These are phyloP conservation scores for Lepidostoma basale DNA, from an alignment of 1,140 invertebrate species.

Conservation along the genomic window DNA sequence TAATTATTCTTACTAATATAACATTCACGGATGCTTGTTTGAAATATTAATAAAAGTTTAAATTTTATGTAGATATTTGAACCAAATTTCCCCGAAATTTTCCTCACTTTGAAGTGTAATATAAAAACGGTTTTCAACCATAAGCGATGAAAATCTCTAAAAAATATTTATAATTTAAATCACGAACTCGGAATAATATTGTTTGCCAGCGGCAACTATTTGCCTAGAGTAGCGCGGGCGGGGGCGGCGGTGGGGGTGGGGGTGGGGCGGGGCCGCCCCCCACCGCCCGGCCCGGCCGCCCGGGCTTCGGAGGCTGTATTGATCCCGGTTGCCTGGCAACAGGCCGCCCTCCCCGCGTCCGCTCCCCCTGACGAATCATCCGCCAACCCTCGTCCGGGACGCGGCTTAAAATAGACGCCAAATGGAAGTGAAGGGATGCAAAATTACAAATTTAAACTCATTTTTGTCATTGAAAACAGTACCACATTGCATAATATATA, in stretches of 20 bases:
- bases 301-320: conserved; percentile 45
- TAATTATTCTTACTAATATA: too few species aligned
- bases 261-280: not conserved
- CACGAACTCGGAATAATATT: not conserved
- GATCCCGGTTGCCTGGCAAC: conserved; percentile 40
- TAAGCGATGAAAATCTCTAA: too few species aligned
- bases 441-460: not conserved
- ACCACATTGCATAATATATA: too few species aligned
- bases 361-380: conserved; percentile 4
- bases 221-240: conserved; percentile 6
- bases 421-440: conserved; percentile 30
- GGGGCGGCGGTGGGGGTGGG: not conserved
- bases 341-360: conserved; percentile 10
- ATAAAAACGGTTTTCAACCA: too few species aligned
- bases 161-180: conserved; percentile 2
- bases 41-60: too few species aligned
- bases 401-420: conserved; percentile 21
- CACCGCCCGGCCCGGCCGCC: conserved; percentile 7
- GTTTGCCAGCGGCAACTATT: conserved; percentile 28
- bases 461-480: too few species aligned
- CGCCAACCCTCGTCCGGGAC: conserved; percentile 26
- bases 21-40: too few species aligned
- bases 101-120: too few species aligned
- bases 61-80: too few species aligned
- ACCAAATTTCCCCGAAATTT: too few species aligned